A percentile compares a stretch with the other conserved stretches of the same genome.
These are phyloP conservation scores for Tyrophagus putrescentiae DNA, from an alignment of 1,140 invertebrate species.

Conservation along the genomic window DNA sequence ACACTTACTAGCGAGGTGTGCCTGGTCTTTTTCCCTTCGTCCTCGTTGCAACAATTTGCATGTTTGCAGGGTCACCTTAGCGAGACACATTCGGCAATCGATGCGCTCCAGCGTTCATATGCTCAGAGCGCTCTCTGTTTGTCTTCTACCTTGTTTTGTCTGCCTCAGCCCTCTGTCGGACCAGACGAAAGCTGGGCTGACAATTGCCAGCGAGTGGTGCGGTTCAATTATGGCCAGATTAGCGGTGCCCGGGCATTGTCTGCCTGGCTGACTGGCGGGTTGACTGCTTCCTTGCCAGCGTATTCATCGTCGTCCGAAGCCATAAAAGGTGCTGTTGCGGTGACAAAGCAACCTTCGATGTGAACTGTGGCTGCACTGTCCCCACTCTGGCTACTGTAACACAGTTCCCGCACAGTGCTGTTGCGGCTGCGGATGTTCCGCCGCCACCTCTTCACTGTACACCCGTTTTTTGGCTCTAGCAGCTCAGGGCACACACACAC, in stretches of 20 bases:
- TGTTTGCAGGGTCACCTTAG: too few species aligned
- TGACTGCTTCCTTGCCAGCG: background rate
- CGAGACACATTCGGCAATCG: too few species aligned
- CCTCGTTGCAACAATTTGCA: too few species aligned
- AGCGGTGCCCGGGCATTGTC: background rate
- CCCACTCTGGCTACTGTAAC: background rate
- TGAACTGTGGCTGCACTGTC: background rate
- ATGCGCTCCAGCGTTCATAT: too few species aligned
- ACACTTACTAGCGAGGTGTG: too few species aligned
- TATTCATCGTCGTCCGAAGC: slow-evolving; percentile 6
- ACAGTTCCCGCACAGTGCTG: background rate
- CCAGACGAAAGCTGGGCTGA: too few species aligned
- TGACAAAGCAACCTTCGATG: slow-evolving; percentile 8
- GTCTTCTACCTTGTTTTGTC: too few species aligned
- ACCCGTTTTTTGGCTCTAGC: too few species aligned
- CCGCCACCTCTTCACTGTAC: too few species aligned
- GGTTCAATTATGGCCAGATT: slow-evolving; percentile 17
- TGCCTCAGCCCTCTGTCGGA: too few species aligned
- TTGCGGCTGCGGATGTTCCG: background rate
- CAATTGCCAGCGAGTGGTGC: background rate
- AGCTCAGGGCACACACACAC: slow-evolving; percentile 7
- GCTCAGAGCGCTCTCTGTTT: too few species aligned
- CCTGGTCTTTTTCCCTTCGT: too few species aligned
- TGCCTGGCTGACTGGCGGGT: background rate
- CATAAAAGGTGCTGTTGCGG: background rate